Evolutionary conservation across 1,140 invertebrate genomes (phyloP).

Genomic region (Whitmania pigra): DNA sequence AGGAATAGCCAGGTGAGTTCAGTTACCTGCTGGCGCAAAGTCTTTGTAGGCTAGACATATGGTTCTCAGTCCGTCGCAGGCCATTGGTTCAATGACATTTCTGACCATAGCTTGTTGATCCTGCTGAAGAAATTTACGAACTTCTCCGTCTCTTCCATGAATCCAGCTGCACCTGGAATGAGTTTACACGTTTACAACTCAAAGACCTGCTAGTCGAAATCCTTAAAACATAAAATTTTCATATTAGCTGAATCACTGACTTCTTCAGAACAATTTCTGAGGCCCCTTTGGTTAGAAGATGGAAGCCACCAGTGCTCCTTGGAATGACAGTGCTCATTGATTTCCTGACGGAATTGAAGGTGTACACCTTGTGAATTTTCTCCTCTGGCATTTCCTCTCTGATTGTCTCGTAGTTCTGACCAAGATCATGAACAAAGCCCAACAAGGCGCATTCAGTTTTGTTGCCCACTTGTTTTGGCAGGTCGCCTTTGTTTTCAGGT

Average conservation of each 20-base stretch:
- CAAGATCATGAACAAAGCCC: slow-evolving; percentile 79
- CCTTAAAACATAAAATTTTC: no score
- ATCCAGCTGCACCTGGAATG: slow-evolving; percentile 21
- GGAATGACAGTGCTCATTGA: slow-evolving; percentile 94
- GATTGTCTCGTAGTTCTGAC: slow-evolving; percentile 79
- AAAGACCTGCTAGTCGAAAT: no score
- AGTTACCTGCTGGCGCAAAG: slow-evolving; percentile 28
- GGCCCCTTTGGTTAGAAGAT: slow-evolving; percentile 93
- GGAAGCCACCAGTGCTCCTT: slow-evolving; percentile 52
- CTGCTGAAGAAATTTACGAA: background rate
- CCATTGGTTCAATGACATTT: slow-evolving; percentile 98
- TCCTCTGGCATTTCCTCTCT: slow-evolving; percentile 80
- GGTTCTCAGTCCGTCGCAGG: slow-evolving; percentile 90
- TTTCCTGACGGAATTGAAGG: slow-evolving; percentile 96
- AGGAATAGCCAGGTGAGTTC: background rate
- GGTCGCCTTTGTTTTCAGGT: slow-evolving; percentile 19
- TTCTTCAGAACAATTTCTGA: slow-evolving; percentile 98
- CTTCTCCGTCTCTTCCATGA: slow-evolving; percentile 21
- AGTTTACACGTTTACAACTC: no score
- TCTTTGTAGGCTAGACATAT: slow-evolving; percentile 58
- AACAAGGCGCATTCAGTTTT: slow-evolving; percentile 78
- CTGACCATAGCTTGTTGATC: slow-evolving; percentile 52
- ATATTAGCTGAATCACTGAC: slow-evolving; percentile 42
- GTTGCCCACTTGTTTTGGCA: slow-evolving; percentile 55
- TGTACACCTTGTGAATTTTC: slow-evolving; percentile 78